Evolutionary conservation across 2,888 invertebrate genomes (phyloP).

Genomic region (Scrobipalpa costella): DNA sequence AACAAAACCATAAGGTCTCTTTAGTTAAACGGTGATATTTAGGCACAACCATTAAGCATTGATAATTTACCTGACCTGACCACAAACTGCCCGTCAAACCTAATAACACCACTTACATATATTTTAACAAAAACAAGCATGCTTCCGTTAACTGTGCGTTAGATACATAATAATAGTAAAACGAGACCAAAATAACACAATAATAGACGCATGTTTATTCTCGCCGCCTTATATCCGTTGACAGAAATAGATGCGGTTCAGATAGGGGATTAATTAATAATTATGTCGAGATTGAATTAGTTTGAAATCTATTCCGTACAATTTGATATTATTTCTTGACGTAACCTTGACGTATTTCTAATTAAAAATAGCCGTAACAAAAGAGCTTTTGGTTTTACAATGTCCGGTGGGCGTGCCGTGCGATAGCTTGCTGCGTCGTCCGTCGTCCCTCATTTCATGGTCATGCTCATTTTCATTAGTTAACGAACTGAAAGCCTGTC

Average conservation of each 20-base stretch:
- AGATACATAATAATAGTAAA: neutral
- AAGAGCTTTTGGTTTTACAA: conserved; percentile 4
- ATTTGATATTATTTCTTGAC: neutral
- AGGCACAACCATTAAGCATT: neutral
- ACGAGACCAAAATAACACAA: neutral
- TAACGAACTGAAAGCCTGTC: conserved; percentile 54
- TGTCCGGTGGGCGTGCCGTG: conserved; percentile 25
- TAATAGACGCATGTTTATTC: conserved; percentile 16
- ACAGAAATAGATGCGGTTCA: conserved; percentile 9
- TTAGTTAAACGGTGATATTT: neutral
- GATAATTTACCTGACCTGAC: neutral
- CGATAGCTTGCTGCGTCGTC: conserved; percentile 34
- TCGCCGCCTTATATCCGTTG: neutral
- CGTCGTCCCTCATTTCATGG: conserved; percentile 39
- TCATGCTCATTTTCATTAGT: conserved; percentile 68
- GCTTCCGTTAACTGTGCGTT: neutral
- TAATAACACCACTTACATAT: neutral
- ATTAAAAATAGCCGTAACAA: conserved; percentile 21
- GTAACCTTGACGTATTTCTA: conserved; percentile 13
- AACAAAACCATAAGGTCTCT: no score
- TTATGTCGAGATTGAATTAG: conserved; percentile 6
- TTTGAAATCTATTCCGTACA: neutral
- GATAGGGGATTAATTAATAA: conserved; percentile 10
- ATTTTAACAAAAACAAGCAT: neutral
- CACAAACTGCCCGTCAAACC: neutral